Base-by-base conservation (phyloP, 2,888 invertebrate species). In the Malthinus flaveolus region DNA sequence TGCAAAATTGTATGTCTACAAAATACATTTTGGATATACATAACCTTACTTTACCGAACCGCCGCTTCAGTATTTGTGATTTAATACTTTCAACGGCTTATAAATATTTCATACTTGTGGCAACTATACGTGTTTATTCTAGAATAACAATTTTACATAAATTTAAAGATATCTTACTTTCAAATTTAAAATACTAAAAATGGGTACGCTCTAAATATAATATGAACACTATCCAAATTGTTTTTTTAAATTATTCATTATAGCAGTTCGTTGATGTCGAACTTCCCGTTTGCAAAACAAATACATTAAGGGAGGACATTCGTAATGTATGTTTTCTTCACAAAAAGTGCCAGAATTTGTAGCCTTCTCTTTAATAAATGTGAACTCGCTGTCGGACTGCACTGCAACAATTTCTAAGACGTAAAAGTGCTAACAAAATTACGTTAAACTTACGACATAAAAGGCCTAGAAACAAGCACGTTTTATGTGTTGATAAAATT, bases 231-330 rank as follows among this genome's bases (percentile, higher is more conserved):
- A 44, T 32, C 57, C 44, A 64, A 75, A 75, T 54, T 74, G 70
- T 46, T 65, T 68, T 46, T 69, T 68, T 56, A 79, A 70, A 66
- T 79, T 79, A 10, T 60, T 67, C 73, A 76, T 75, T 44, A 79
- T 78, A 1, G 72, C 70, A 36, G 65, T 67, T 56, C 78, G 69
- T 65, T 79, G 79, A 62, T 64, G 75, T 23, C 65, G 60, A n/a
- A 78, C 83, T 76, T 88, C 87, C 32, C 80, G 79, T 39, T 78
- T 75, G 66, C 89, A 89, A 54, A 85, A 79, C 1, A 66, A 62
- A 3, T 82, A 80, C 42, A 88, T 73, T 3, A 84, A 70, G 7
- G 82, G 78, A 1, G 88, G 88, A 66, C 89, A 89, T 71, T 88
- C 83, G 71, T 86, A 88, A 12, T 78, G 76, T 9, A 87, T 77